These are phyloP conservation scores for Brachionus calyciflorus DNA, from an alignment of 1,140 invertebrate genomes.

Conservation along the genomic window DNA sequence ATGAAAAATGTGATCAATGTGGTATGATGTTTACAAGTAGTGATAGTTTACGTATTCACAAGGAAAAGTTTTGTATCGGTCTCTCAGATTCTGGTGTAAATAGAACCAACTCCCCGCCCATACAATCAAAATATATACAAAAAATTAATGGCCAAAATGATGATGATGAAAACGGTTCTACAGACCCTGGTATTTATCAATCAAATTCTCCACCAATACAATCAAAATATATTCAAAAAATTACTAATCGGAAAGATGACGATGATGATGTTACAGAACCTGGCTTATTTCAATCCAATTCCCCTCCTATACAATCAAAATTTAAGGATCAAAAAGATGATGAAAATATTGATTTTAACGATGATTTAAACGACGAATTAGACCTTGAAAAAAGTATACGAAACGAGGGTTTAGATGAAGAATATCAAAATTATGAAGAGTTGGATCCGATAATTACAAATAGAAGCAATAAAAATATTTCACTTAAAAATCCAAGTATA, in stretches of 20 bases:
- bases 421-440: too few relatives aligned
- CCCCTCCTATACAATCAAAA: constrained; percentile 16
- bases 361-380: not conserved
- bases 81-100: not conserved
- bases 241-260: not conserved
- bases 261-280: not conserved
- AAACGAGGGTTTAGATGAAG: not conserved
- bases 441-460: not conserved
- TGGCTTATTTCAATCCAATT: not conserved
- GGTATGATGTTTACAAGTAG: constrained; percentile 37
- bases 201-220: constrained; percentile 13
- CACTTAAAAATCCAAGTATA: too few relatives aligned
- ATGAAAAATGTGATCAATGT: constrained; percentile 45
- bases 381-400: not conserved
- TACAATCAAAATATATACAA: constrained; percentile 22
- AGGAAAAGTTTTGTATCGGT: constrained; percentile 34
- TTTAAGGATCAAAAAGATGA: constrained; percentile 4
- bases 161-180: too few relatives aligned
- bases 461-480: not conserved
- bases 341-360: not conserved
- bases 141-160: not conserved
- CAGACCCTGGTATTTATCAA: not conserved
- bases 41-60: not conserved
- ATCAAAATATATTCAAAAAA: constrained; percentile 19
- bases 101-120: constrained; percentile 2